These are phyloP conservation scores for Pipra filicauda DNA, from an alignment of 2,113 vertebrate species.

Conservation along the genomic window DNA sequence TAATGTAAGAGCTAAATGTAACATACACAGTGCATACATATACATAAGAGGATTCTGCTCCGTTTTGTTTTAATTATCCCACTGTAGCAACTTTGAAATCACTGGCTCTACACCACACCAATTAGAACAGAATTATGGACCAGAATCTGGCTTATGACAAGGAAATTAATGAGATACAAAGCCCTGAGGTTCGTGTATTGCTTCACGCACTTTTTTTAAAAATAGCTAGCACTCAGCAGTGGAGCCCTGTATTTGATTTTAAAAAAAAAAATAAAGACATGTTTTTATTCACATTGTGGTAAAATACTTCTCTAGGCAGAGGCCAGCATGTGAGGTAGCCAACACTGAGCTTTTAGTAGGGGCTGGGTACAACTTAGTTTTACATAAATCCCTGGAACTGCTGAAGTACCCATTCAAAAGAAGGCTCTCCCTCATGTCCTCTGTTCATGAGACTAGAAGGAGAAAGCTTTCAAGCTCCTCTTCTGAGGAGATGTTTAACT, in stretches of 20 bases:
- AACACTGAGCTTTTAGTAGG: neutral
- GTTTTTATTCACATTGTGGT: neutral
- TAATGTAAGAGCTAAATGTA: neutral
- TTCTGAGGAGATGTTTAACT: neutral
- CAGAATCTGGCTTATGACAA: neutral
- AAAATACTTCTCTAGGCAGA: neutral
- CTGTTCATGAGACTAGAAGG: neutral
- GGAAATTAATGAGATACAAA: neutral
- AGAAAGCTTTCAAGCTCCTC: neutral
- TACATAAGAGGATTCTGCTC: neutral
- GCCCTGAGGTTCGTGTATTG: neutral
- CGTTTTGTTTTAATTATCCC: neutral
- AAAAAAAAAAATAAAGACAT: neutral
- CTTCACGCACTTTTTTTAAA: neutral
- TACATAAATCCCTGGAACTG: neutral
- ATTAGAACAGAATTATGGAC: constrained; percentile 16
- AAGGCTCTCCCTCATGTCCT: neutral
- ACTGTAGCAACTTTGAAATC: neutral
- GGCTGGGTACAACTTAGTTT: neutral
- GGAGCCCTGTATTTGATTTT: neutral
- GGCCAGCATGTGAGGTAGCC: neutral
- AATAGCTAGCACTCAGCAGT: neutral
- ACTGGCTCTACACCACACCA: neutral
- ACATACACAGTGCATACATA: neutral
- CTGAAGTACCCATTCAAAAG: neutral